Percentiles rank a stretch among this genome's conserved stretches.
These are phyloP conservation scores for Athetis lepigone DNA, from an alignment of 2,888 invertebrate species.

Conservation along the genomic window DNA sequence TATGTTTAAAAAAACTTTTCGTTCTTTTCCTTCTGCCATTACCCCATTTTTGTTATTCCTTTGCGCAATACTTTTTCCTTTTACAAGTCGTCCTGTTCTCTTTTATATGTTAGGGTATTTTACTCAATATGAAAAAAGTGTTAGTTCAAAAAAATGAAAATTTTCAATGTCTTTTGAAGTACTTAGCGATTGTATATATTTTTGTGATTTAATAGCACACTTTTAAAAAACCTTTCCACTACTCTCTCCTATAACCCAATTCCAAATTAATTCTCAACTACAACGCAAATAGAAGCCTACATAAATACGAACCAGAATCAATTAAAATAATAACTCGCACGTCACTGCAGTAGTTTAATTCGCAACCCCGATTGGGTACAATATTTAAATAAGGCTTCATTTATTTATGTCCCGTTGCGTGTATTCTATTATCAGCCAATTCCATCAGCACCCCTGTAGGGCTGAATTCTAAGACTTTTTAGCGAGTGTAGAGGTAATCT, in stretches of 20 bases:
- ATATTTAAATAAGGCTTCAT: slow-evolving; percentile 90
- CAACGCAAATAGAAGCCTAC: not conserved
- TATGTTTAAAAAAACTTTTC: too few relatives aligned
- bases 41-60: too few relatives aligned
- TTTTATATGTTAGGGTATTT: too few relatives aligned
- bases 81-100: too few relatives aligned
- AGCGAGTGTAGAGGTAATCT: slow-evolving; percentile 42
- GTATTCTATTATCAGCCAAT: slow-evolving; percentile 86
- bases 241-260: not conserved
- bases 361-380: slow-evolving; percentile 85
- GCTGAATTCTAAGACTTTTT: slow-evolving; percentile 60
- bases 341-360: slow-evolving; percentile 82
- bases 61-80: too few relatives aligned
- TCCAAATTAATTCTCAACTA: not conserved
- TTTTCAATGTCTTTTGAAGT: too few relatives aligned
- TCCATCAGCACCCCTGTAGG: slow-evolving; percentile 81
- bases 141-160: too few relatives aligned
- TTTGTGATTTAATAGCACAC: too few relatives aligned
- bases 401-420: slow-evolving; percentile 87
- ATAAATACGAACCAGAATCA: slow-evolving; percentile 39
- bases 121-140: too few relatives aligned
- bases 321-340: slow-evolving; percentile 64
- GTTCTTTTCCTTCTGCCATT: too few relatives aligned
- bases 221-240: too few relatives aligned
- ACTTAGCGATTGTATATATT: too few relatives aligned